Base-by-base conservation (phyloP, 2,797 vertebrate genomes). In the Epinephelus malabaricus region DNA sequence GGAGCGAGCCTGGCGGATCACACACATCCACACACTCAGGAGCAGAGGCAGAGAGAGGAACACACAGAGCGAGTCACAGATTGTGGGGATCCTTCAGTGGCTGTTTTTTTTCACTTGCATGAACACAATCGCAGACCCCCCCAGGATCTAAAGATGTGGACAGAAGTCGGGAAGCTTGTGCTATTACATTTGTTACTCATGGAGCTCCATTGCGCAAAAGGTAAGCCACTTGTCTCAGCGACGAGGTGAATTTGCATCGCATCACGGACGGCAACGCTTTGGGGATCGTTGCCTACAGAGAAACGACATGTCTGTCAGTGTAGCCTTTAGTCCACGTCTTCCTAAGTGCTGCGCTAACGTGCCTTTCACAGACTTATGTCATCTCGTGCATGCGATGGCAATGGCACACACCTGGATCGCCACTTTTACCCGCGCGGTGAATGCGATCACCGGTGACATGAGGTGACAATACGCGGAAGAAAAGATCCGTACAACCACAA, bases 141-240 rank as follows among this genome's bases (percentile, higher is more conserved):
- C 46, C 77, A 51, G 90, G 91, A 92, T 86, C 86, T 92, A 91
- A 95, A 91, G 88, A 96, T 96, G 96, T 94, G 95, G 95, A 91
- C 93, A 27, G 88, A 93, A 81, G 81, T 94, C 78, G 90, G 93
- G 27, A 95, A 94, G 88, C 93, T 96, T 10, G 78, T 95, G 87
- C 90, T 96, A 3, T 84, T 96, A 43, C 93, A 95, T 90, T 78
- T 95, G 88, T 83, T 96, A 53, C 90, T 96, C 71, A 70, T 88
- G 93, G 93, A 95, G 92, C 86, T 94, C 79, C 89, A 88, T 10
- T 72, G 82, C 85, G 88, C 86, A 19, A 80, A 90, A 93, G 96
- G 96, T 96, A 90, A 88, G 91, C 64, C 75, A 75, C 84, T 77
- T 83, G 69, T 69, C 64, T 69, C 51, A 3, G 67, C 14, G 46